Base-by-base conservation (phyloP, 1,140 invertebrate genomes). In the Notospermus geniculatus region DNA sequence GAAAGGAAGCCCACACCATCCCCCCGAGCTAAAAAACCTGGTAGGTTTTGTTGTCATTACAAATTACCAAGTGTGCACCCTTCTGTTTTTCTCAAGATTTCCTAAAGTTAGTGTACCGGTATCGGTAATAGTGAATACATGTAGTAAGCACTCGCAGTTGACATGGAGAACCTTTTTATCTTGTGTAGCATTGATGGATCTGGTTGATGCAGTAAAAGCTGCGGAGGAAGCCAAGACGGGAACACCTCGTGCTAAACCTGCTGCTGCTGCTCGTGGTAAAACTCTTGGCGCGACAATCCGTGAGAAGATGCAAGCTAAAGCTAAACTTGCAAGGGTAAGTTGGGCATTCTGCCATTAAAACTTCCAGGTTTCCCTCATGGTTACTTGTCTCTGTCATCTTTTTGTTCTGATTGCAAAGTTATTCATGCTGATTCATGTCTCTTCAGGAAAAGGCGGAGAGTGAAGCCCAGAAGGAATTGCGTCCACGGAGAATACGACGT, bases 391-490 rank as follows among this genome's bases (percentile, higher is more conserved):
- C 22, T 11, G 52, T 17, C 22, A 23, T 53, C 52, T 53, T 13
- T 53, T 15, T 53, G 52, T 17, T 53, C 11, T 23, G 52, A 17
- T 53, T 23, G 29, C 25, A 4, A 7, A 36, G 15, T 4, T 7
- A 36, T n/a, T n/a, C n/a, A n/a, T 36, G 5, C 19, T 27, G 36
- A 5, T 28, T 11, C 5, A 32, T 55, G 4, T 55, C n/a, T 46
- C 13, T 59, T n/a, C 46, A 61, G 60, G 60, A 58, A 43, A 59
- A 61, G 55, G 53, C 28, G 19, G 60, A 61, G 54, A 17, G 13
- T n/a, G 60, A 61, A 19, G 54, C 53, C 2, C 15, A 29, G 25
- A n/a, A 60, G 9, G 60, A 61, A 17, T 27, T 27, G 25, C 19
- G 27, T 17, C 60, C 60, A 11, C 9, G 36, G 4, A 57, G 60